A percentile compares a stretch with the other conserved stretches of the same genome.
Evolutionary conservation across 2,888 invertebrate species (phyloP).

Genomic region (Parnassius apollo): DNA sequence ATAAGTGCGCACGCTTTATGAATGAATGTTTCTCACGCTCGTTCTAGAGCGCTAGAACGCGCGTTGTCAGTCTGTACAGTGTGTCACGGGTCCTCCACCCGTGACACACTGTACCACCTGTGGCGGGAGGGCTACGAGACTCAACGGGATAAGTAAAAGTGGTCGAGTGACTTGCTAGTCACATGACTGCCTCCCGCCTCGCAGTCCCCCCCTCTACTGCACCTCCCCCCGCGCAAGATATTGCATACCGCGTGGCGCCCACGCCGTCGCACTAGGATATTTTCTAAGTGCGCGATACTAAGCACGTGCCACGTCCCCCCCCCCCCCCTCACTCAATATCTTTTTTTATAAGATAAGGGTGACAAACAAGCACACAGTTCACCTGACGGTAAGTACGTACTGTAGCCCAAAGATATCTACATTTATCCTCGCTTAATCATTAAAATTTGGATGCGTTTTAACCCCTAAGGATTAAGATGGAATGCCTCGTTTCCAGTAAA

Average conservation of each 20-base stretch:
- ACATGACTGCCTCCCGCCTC: conserved; percentile 7
- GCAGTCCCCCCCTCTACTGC: not conserved
- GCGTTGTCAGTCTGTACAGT: not conserved
- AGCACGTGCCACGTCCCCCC: conserved; percentile 26
- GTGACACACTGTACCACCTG: not conserved
- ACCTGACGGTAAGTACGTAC: too few species aligned
- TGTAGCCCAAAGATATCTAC: too few species aligned
- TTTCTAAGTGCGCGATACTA: conserved; percentile 12
- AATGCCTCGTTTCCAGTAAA: too few species aligned
- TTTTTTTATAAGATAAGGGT: not conserved
- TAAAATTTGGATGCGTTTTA: too few species aligned
- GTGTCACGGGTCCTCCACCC: too few species aligned
- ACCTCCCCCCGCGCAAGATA: not conserved
- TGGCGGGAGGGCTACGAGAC: conserved; percentile 6
- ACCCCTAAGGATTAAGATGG: too few species aligned
- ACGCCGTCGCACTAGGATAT: not conserved
- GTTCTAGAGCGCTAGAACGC: not conserved
- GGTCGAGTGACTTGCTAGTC: conserved; percentile 21
- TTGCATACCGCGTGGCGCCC: conserved; percentile 1
- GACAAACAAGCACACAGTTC: not conserved
- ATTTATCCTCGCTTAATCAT: too few species aligned
- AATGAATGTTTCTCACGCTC: not conserved
- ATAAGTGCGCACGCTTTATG: not conserved
- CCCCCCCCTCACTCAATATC: not conserved
- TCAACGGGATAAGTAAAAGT: conserved; percentile 25